Conservation (phyloP, 2,797 vertebrate genomes). For the Epinephelus coioides region DNA sequence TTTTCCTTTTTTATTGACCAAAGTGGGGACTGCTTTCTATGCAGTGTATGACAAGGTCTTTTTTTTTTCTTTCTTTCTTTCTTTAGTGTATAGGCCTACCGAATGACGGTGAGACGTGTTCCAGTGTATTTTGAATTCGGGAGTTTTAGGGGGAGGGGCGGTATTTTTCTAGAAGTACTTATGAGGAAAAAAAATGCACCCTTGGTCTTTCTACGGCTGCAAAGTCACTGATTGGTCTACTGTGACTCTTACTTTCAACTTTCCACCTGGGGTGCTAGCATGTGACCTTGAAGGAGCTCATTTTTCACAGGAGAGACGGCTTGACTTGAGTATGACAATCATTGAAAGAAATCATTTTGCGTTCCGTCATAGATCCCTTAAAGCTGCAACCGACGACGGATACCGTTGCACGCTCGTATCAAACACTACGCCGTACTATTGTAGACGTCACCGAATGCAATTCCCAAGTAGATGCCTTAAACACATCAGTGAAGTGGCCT, state of each 20-base stretch:
- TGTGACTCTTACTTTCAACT: conserved; percentile 91
- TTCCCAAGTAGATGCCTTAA: conserved; percentile 89
- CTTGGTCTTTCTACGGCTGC: conserved; percentile 92
- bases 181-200: conserved; percentile 88
- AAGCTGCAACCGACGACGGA: conserved; percentile 25
- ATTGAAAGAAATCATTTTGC: conserved; percentile 69
- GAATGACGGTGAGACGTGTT: conserved; percentile 90
- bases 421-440: conserved; percentile 50
- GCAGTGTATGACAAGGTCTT: conserved; percentile 98
- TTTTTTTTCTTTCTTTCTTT: conserved; percentile 70
- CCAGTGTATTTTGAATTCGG: conserved; percentile 86
- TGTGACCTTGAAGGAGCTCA: conserved; percentile 79
- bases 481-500: conserved; percentile 85
- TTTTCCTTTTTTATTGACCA: conserved; percentile 92
- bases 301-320: conserved; percentile 91
- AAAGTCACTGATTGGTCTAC: conserved; percentile 96
- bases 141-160: conserved; percentile 77
- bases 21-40: conserved; percentile 99
- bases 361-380: conserved; percentile 30
- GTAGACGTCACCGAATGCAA: conserved; percentile 80
- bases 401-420: conserved; percentile 33
- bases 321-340: conserved; percentile 93
- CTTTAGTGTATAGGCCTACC: conserved; percentile 88
- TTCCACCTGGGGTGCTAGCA: conserved; percentile 92
- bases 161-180: conserved; percentile 86